These are phyloP conservation scores for Ridgeia piscesae DNA, from an alignment of 1,140 invertebrate species.

Conservation along the genomic window DNA sequence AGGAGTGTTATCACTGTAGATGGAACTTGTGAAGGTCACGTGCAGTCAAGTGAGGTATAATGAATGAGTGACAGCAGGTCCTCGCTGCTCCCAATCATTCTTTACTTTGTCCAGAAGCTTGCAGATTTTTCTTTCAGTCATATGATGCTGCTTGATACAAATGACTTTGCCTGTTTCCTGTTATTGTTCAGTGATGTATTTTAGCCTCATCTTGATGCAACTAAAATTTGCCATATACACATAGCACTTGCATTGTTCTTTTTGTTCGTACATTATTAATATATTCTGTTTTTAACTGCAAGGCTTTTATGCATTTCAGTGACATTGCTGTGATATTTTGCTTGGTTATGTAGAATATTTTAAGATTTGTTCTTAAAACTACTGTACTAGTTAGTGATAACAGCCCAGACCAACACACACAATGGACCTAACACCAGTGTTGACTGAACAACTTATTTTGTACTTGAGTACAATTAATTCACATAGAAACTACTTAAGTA, in stretches of 20 bases:
- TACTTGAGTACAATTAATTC: no score
- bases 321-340: not conserved
- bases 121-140: not conserved
- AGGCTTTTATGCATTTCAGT: not conserved
- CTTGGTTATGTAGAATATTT: not conserved
- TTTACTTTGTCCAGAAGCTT: not conserved
- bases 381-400: no score
- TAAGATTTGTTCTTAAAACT: not conserved
- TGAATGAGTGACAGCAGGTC: not conserved
- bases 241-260: not conserved
- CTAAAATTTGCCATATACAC: not conserved
- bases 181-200: conserved; percentile 6
- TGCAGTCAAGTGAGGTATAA: not conserved
- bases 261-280: not conserved
- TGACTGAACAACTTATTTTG: no score
- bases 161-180: conserved; percentile 2
- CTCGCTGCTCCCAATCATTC: not conserved
- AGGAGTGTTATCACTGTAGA: not conserved
- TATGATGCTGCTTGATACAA: not conserved
- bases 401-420: no score
- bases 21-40: no score
- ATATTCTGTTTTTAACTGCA: not conserved
- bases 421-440: no score
- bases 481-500: no score
- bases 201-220: conserved; percentile 5